These are phyloP conservation scores for Rynchops niger DNA, from an alignment of 2,113 vertebrate species.

Conservation along the genomic window DNA sequence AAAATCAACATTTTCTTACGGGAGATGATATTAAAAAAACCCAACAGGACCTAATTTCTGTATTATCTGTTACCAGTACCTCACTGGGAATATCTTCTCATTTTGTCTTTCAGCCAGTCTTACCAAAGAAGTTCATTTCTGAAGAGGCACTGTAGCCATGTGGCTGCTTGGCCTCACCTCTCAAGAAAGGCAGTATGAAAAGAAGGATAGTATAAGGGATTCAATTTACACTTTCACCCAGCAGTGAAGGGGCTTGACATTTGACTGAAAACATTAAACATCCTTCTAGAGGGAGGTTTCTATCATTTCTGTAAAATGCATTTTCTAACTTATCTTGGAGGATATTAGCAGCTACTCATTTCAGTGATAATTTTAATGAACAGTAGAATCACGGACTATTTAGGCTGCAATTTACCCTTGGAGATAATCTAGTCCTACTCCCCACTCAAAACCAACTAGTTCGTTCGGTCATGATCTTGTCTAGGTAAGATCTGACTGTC, in stretches of 20 bases:
- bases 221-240: neutral
- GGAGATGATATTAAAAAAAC: neutral
- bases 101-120: neutral
- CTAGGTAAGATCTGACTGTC: neutral
- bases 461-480: neutral
- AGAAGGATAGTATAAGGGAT: neutral
- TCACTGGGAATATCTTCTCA: neutral
- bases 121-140: neutral
- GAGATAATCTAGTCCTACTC: neutral
- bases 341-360: neutral
- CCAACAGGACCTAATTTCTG: neutral
- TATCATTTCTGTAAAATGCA: neutral
- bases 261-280: neutral
- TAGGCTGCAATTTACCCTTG: neutral
- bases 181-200: neutral
- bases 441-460: neutral
- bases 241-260: neutral
- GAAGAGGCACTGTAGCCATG: neutral
- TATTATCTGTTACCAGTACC: neutral
- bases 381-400: neutral
- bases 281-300: neutral
- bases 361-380: neutral
- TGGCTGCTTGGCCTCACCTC: neutral
- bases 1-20: neutral
- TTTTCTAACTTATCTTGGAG: neutral